Conservation (phyloP, 2,797 vertebrate species). For the Sebastolobus altivelis region DNA sequence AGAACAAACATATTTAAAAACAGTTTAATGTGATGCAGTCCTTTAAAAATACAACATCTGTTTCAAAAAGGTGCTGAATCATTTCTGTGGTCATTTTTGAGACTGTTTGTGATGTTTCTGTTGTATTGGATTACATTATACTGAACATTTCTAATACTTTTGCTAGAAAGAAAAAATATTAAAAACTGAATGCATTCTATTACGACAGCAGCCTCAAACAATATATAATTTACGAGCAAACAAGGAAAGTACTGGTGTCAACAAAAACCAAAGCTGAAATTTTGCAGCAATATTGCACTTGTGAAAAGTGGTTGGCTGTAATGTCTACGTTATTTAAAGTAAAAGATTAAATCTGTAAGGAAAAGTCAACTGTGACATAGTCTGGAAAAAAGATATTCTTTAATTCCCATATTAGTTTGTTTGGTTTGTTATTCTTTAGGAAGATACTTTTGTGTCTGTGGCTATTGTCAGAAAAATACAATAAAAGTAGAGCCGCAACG, state of each 20-base stretch:
- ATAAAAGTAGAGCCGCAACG: background rate
- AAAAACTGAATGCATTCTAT: too few relatives aligned
- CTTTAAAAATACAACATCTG: background rate
- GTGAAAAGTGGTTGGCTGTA: background rate
- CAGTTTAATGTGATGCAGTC: background rate
- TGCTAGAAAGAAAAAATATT: background rate
- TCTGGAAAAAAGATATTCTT: background rate
- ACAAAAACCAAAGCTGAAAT: background rate
- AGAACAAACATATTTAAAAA: background rate
- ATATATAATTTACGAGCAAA: background rate
- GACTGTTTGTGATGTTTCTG: background rate
- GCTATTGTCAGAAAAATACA: background rate
- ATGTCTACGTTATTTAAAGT: background rate
- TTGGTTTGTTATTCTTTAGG: background rate
- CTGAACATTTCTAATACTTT: background rate
- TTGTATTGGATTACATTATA: background rate
- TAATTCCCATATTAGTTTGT: background rate
- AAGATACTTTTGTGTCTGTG: background rate
- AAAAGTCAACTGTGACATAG: background rate
- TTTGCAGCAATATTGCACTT: background rate
- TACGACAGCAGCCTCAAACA: background rate
- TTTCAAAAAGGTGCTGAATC: background rate
- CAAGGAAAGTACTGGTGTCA: background rate
- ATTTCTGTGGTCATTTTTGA: background rate
- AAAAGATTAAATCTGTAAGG: background rate